These are phyloP conservation scores for Ornithorhynchus anatinus DNA, from an alignment of 2,113 vertebrate species.

Conservation along the genomic window DNA sequence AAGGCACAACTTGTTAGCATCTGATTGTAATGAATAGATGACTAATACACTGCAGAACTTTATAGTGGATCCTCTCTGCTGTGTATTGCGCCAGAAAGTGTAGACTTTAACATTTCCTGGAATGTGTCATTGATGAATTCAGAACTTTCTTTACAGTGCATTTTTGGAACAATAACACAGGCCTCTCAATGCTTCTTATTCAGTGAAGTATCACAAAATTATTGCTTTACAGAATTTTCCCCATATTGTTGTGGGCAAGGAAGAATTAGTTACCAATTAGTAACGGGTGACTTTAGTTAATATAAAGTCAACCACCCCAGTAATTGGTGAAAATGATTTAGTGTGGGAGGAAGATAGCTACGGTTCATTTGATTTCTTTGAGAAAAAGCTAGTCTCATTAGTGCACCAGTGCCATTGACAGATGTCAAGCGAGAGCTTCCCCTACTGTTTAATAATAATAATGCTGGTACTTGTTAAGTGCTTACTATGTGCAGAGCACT, in stretches of 20 bases:
- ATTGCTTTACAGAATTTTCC: too few relatives aligned
- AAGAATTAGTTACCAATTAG: not conserved
- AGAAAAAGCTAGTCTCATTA: not conserved
- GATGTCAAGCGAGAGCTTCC: too few relatives aligned
- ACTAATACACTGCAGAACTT: not conserved
- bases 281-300: not conserved
- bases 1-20: not conserved
- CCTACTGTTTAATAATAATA: too few relatives aligned
- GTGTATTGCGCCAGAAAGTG: not conserved
- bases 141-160: not conserved
- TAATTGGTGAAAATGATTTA: not conserved
- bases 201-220: too few relatives aligned
- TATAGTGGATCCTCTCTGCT: not conserved
- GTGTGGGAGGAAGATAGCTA: not conserved
- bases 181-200: too few relatives aligned
- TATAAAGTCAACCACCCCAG: not conserved
- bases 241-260: not conserved
- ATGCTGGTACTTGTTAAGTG: too few relatives aligned
- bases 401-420: too few relatives aligned
- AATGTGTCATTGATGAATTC: not conserved
- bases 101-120: not conserved
- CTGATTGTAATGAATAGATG: not conserved
- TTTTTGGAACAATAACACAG: not conserved
- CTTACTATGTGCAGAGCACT: too few relatives aligned
- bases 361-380: slow-evolving; percentile 1